phyloP scores from a whole-genome alignment of 2,797 vertebrate genomes.

The Chlorospingus flavigularis region DNA sequence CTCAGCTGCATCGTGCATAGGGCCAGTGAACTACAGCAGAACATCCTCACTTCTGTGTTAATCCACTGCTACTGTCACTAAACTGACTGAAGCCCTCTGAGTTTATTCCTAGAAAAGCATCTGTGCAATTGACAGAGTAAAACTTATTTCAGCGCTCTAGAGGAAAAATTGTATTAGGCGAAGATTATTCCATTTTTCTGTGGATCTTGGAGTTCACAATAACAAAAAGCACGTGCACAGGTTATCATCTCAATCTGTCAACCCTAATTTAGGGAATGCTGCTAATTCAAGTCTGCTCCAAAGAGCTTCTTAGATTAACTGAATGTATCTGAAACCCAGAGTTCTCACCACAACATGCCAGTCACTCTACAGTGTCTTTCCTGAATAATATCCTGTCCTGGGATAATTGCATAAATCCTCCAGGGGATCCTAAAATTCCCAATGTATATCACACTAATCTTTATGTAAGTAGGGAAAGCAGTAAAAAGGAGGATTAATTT shows the following conservation, averaged over 20 bases:
- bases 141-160: neutral
- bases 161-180: neutral
- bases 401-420: neutral
- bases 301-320: neutral
- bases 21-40: neutral
- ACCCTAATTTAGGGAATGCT: neutral
- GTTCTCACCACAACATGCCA: neutral
- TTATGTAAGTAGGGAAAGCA: neutral
- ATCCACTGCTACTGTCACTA: neutral
- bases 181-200: neutral
- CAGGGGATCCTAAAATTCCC: neutral
- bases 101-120: neutral
- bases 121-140: neutral
- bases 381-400: neutral
- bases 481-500: neutral
- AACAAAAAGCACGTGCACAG: neutral
- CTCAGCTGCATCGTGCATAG: neutral
- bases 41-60: neutral
- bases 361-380: neutral
- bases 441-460: neutral
- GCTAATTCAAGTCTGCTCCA: neutral
- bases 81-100: neutral
- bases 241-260: neutral
- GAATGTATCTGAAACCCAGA: neutral
- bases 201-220: neutral